A percentile compares a stretch with the other conserved stretches of the same genome.
These are phyloP conservation scores for Erythrocercus mccallii DNA, from an alignment of 2,113 vertebrate genomes.

Conservation along the genomic window DNA sequence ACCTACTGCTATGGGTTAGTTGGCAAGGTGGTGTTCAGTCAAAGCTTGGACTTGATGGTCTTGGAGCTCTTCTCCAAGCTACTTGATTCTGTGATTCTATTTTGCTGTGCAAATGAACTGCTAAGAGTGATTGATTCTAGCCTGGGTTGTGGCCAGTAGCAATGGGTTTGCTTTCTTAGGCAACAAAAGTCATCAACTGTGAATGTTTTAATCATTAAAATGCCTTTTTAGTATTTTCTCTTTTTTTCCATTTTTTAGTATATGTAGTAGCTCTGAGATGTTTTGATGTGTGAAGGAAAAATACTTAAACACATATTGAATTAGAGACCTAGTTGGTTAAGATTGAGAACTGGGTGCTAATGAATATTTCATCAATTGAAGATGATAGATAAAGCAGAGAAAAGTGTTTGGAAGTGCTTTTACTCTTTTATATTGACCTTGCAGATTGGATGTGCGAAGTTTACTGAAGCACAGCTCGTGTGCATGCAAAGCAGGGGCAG, in stretches of 20 bases:
- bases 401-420: background rate
- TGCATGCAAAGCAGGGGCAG: background rate
- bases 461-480: background rate
- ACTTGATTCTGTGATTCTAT: background rate
- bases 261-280: background rate
- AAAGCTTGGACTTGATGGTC: background rate
- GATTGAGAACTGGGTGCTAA: background rate
- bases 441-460: background rate
- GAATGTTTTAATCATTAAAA: background rate
- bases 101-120: background rate
- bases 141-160: background rate
- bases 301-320: background rate
- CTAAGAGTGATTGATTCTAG: background rate
- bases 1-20: background rate
- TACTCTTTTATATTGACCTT: background rate
- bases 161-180: background rate
- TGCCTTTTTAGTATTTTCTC: background rate
- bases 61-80: background rate
- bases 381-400: background rate
- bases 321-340: background rate
- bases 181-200: background rate
- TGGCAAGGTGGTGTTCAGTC: background rate
- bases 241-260: background rate
- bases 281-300: background rate
- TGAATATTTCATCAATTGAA: slow-evolving; percentile 21